A percentile compares a stretch with the other conserved stretches of the same genome.
These are phyloP conservation scores for Drosophila murphyi DNA, from an alignment of 1,140 invertebrate species.

Conservation along the genomic window DNA sequence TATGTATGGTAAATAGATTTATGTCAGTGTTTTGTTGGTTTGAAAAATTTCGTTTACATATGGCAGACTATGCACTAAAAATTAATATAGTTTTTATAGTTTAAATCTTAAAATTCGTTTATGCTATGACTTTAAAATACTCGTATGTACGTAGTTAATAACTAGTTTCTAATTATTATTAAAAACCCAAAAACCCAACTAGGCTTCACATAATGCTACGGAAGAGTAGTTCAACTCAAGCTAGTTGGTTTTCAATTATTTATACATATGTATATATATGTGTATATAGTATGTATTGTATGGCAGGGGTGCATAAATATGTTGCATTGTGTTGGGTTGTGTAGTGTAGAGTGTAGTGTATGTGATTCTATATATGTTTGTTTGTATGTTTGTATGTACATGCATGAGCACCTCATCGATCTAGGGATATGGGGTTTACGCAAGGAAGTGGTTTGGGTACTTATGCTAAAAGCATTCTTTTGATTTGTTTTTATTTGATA, in stretches of 20 bases:
- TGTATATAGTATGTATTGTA: constrained; percentile 51
- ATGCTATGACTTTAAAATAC: constrained; percentile 81
- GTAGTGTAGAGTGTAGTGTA: constrained; percentile 30
- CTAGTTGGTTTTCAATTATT: constrained; percentile 64
- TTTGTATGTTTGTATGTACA: constrained; percentile 48
- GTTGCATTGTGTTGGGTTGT: constrained; percentile 23
- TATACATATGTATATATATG: constrained; percentile 12
- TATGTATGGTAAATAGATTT: constrained; percentile 62
- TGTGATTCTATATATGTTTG: constrained; percentile 30
- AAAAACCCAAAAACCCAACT: constrained; percentile 72
- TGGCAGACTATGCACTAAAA: constrained; percentile 71
- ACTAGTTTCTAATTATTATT: constrained; percentile 54
- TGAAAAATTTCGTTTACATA: constrained; percentile 67
- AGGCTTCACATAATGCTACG: constrained; percentile 57
- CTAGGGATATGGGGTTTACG: constrained; percentile 34
- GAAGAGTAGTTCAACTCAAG: constrained; percentile 71
- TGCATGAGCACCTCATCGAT: constrained; percentile 44
- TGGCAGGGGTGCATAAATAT: constrained; percentile 50
- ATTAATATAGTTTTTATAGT: constrained; percentile 54
- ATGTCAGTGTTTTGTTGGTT: constrained; percentile 60
- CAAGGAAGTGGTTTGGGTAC: constrained; percentile 61
- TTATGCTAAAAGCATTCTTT: constrained; percentile 80
- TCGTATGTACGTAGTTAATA: constrained; percentile 63
- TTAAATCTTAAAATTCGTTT: constrained; percentile 75
- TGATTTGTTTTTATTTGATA: constrained; percentile 69